A percentile compares a stretch with the other conserved stretches of the same genome.
These are phyloP conservation scores for Ochotona curzoniae DNA, from an alignment of 2,113 vertebrate genomes.

Conservation along the genomic window DNA sequence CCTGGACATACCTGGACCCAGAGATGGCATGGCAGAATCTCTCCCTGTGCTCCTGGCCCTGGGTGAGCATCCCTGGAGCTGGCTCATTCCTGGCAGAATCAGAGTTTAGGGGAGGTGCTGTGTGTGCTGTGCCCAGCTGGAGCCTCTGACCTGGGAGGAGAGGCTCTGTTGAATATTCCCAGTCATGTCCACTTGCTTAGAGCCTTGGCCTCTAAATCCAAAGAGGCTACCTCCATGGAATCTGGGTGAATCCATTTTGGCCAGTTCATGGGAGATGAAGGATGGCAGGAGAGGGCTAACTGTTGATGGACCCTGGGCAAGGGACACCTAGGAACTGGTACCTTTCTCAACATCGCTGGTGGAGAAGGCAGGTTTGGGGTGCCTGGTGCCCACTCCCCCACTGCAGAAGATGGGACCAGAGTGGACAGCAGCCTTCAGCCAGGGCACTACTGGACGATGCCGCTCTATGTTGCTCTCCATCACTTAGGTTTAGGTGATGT, in stretches of 20 bases:
- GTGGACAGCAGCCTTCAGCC: neutral
- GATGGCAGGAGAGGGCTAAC: neutral
- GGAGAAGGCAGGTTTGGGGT: slow-evolving; percentile 17
- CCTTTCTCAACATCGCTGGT: neutral
- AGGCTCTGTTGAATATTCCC: neutral
- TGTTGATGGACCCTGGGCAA: neutral
- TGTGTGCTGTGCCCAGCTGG: neutral
- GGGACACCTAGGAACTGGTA: neutral
- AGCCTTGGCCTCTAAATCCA: slow-evolving; percentile 7
- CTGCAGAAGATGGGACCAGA: neutral
- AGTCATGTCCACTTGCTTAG: neutral
- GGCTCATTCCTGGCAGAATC: neutral
- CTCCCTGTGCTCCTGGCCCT: neutral
- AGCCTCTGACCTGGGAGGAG: neutral
- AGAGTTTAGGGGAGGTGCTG: neutral
- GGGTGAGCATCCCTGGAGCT: neutral
- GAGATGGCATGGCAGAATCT: neutral
- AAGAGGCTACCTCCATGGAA: neutral
- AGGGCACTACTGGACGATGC: neutral
- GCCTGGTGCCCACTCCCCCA: neutral
- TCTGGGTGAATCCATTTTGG: neutral
- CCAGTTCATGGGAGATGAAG: neutral
- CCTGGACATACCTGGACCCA: neutral
- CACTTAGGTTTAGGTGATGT: neutral
- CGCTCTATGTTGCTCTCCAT: neutral